These are phyloP conservation scores for Triplophysa bombifrons DNA, from an alignment of 2,797 vertebrate genomes.

Conservation along the genomic window DNA sequence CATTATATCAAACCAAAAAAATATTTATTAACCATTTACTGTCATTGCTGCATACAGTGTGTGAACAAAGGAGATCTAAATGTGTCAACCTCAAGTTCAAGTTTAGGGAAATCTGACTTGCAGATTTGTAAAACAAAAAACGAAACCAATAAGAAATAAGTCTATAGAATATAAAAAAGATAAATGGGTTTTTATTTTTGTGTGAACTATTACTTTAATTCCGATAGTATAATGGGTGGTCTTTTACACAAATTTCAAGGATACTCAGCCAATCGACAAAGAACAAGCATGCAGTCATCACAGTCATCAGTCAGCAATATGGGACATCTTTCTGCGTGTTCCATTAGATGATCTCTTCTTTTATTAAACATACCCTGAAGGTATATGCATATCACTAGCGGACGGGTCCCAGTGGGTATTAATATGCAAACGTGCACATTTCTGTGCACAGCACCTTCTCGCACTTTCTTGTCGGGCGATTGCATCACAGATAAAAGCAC, in stretches of 20 bases:
- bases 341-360: conserved; percentile 3
- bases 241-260: conserved; percentile 43
- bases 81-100: no score
- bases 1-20: no score
- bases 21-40: no score
- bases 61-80: no score
- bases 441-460: conserved; percentile 4
- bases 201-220: not conserved
- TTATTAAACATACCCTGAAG: conserved; percentile 1
- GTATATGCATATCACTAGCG: conserved; percentile 4
- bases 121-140: no score
- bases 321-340: not conserved
- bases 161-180: no score
- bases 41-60: no score
- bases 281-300: not conserved
- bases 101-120: no score
- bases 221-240: no score
- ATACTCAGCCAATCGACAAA: conserved; percentile 3
- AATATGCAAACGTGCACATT: conserved; percentile 15
- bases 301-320: conserved; percentile 4
- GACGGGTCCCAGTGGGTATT: not conserved
- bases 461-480: conserved; percentile 1
- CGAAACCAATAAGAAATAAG: no score
- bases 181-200: no score
- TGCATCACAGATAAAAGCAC: conserved; percentile 3